A percentile compares a stretch with the other conserved stretches of the same genome.
phyloP scores from a whole-genome alignment of 1,140 invertebrate genomes.

The Eulimnadia texana region DNA sequence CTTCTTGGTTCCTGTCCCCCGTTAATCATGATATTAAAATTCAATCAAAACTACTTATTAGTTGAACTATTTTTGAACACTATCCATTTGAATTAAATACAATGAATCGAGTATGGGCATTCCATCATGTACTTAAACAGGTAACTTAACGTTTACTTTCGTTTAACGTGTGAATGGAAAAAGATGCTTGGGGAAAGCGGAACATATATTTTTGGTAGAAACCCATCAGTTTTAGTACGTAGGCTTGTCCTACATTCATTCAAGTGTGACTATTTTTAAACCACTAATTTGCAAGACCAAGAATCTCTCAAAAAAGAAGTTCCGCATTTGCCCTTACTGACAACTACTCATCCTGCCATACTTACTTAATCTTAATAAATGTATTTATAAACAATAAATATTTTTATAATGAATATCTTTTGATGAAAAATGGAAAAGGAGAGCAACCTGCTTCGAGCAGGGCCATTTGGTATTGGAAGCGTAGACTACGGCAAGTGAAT shows the following conservation, averaged over 20 bases:
- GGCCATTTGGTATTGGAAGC: conserved; percentile 5
- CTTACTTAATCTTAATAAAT: not conserved
- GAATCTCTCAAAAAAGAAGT: not conserved
- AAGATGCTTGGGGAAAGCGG: not conserved
- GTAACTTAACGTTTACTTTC: not conserved
- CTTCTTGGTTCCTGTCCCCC: no score
- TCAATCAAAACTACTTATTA: no score
- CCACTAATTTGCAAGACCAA: not conserved
- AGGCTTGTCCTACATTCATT: not conserved
- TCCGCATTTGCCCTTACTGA: not conserved
- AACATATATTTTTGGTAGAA: not conserved
- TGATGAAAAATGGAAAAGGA: conserved; percentile 2
- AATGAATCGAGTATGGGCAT: no score
- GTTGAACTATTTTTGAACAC: no score
- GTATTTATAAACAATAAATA: no score
- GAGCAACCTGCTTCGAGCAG: conserved; percentile 12
- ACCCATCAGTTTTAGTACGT: not conserved
- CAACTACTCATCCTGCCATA: not conserved
- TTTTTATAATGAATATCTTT: no score
- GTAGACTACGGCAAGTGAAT: not conserved
- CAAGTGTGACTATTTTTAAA: not conserved
- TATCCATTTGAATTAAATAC: no score
- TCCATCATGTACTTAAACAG: not conserved
- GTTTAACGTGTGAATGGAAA: not conserved
- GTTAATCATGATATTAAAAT: no score